Evolutionary conservation across 2,888 invertebrate genomes (phyloP).

Genomic region (Patella depressa): DNA sequence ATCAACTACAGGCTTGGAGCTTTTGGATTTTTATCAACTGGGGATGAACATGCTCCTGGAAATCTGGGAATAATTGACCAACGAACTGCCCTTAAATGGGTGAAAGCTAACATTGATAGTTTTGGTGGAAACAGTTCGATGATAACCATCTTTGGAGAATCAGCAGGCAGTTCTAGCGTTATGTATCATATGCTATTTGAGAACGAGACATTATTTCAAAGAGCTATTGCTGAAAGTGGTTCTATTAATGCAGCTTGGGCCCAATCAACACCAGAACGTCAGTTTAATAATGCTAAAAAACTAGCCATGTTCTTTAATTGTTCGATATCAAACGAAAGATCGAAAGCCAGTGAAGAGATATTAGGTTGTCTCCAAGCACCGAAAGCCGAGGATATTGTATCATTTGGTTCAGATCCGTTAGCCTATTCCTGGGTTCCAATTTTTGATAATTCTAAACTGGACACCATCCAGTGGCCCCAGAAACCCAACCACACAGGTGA

Average conservation of each 20-base stretch:
- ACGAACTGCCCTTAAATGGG: slow-evolving; percentile 50
- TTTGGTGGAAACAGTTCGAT: slow-evolving; percentile 30
- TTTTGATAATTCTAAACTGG: neutral
- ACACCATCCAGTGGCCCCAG: neutral
- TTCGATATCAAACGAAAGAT: neutral
- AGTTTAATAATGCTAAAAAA: neutral
- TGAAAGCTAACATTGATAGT: slow-evolving; percentile 32
- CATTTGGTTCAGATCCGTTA: neutral
- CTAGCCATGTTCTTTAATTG: neutral
- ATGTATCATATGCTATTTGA: slow-evolving; percentile 22
- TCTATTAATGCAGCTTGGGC: neutral
- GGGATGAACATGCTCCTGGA: slow-evolving; percentile 45
- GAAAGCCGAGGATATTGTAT: neutral
- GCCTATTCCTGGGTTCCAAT: neutral
- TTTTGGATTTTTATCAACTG: slow-evolving; percentile 55
- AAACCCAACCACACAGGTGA: neutral
- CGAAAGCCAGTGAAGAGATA: neutral
- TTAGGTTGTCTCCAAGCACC: neutral
- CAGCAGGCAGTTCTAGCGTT: slow-evolving; percentile 25
- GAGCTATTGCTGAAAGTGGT: slow-evolving; percentile 28
- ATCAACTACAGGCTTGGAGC: slow-evolving; percentile 51
- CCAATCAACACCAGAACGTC: neutral
- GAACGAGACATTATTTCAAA: slow-evolving; percentile 22
- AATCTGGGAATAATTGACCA: slow-evolving; percentile 58
- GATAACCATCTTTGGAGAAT: slow-evolving; percentile 25